Percentiles rank a stretch among this genome's conserved stretches.
These are phyloP conservation scores for Drosophila borealis DNA, from an alignment of 2,888 invertebrate genomes.

Conservation along the genomic window DNA sequence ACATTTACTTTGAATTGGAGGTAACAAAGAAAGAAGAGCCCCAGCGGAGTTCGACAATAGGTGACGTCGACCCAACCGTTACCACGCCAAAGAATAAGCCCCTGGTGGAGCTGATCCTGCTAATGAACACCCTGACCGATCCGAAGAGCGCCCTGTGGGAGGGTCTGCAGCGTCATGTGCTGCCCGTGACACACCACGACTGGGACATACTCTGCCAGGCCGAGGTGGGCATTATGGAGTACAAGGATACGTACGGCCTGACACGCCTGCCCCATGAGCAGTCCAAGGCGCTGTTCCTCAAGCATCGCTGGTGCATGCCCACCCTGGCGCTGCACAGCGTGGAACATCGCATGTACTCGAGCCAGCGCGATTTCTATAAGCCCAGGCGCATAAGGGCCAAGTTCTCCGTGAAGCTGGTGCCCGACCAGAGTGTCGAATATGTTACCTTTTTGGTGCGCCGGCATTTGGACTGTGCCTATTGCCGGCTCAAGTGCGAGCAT, in stretches of 20 bases:
- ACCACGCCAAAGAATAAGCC: conserved; percentile 10
- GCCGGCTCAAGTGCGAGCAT: conserved; percentile 24
- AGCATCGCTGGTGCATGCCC: conserved; percentile 51
- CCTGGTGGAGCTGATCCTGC: conserved; percentile 40
- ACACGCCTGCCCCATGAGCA: conserved; percentile 32
- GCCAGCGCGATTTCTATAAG: conserved; percentile 8
- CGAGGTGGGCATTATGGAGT: conserved; percentile 39
- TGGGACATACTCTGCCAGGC: conserved; percentile 40
- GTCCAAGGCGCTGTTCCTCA: conserved; percentile 34
- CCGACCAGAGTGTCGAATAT: conserved; percentile 39
- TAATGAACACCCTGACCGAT: conserved; percentile 36
- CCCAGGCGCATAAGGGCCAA: background rate
- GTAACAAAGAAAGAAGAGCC: conserved; percentile 5
- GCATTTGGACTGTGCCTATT: conserved; percentile 36
- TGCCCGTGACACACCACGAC: conserved; percentile 48
- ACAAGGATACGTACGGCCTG: conserved; percentile 11
- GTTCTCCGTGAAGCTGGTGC: conserved; percentile 54
- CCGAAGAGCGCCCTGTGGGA: background rate
- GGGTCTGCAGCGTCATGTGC: conserved; percentile 38
- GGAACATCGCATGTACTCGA: background rate
- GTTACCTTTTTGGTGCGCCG: conserved; percentile 5
- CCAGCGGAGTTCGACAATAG: too few species aligned
- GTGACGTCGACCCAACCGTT: background rate
- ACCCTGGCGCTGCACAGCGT: conserved; percentile 39
- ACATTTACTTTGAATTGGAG: conserved; percentile 42